These are phyloP conservation scores for Clostera curtula DNA, from an alignment of 2,888 invertebrate genomes.

Conservation along the genomic window DNA sequence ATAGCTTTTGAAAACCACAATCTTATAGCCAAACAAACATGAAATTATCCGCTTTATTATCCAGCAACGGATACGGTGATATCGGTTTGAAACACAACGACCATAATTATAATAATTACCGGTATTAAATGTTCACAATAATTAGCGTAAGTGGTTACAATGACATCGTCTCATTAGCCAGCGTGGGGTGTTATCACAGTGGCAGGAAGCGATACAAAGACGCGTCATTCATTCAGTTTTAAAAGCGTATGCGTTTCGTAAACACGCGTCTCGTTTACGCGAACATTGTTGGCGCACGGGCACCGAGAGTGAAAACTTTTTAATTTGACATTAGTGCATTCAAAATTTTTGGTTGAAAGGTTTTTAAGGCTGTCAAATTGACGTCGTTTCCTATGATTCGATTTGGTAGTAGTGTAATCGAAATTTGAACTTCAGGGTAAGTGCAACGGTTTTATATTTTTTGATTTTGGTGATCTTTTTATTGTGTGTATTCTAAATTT, in stretches of 20 bases:
- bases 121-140: slow-evolving; percentile 24
- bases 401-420: too few species aligned
- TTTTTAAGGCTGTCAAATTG: too few species aligned
- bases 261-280: slow-evolving; percentile 32
- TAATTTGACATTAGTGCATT: too few species aligned
- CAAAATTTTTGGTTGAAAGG: too few species aligned
- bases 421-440: too few species aligned
- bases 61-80: slow-evolving; percentile 7
- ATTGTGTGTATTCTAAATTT: too few species aligned
- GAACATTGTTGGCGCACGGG: background rate
- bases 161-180: slow-evolving; percentile 32
- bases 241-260: slow-evolving; percentile 41
- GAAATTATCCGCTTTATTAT: background rate
- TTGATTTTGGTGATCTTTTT: too few species aligned
- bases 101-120: slow-evolving; percentile 17
- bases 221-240: slow-evolving; percentile 55
- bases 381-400: too few species aligned
- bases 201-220: slow-evolving; percentile 51
- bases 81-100: slow-evolving; percentile 18
- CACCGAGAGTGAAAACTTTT: background rate
- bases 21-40: too few species aligned
- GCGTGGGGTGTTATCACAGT: slow-evolving; percentile 44
- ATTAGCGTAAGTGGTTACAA: slow-evolving; percentile 25
- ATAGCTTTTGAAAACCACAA: too few species aligned
- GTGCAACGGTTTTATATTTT: too few species aligned